Percentiles rank a stretch among this genome's conserved stretches.
Conservation (phyloP, 2,888 invertebrate species). For the Machimus rusticus region DNA sequence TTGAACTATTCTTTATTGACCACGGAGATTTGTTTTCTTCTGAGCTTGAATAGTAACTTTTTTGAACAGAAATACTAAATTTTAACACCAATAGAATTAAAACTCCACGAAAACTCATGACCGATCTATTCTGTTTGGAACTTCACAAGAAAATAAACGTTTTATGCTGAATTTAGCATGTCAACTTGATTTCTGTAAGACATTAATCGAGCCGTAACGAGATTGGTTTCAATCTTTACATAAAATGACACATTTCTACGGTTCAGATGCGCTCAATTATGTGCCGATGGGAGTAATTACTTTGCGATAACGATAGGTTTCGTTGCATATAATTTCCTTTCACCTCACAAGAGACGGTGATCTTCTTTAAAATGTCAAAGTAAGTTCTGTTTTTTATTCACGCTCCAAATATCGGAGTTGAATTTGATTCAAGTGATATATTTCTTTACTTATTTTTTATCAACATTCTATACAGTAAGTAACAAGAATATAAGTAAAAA, state of each 20-base stretch:
- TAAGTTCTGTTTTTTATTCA: neutral
- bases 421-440: neutral
- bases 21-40: neutral
- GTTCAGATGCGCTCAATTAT: slow-evolving; percentile 3
- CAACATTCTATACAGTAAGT: no score
- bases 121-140: neutral
- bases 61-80: neutral
- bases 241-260: slow-evolving; percentile 17
- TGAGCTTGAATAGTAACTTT: neutral
- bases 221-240: neutral
- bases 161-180: neutral
- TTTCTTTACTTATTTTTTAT: neutral
- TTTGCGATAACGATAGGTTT: neutral
- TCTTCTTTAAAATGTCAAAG: neutral
- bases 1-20: neutral
- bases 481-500: no score
- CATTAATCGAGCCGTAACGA: slow-evolving; percentile 36
- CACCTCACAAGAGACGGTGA: neutral
- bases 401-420: neutral
- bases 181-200: neutral
- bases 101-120: neutral
- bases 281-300: neutral
- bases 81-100: neutral
- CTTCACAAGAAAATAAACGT: neutral
- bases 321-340: neutral